These are phyloP conservation scores for Arenaria interpres DNA, from an alignment of 2,113 vertebrate genomes.

Conservation along the genomic window DNA sequence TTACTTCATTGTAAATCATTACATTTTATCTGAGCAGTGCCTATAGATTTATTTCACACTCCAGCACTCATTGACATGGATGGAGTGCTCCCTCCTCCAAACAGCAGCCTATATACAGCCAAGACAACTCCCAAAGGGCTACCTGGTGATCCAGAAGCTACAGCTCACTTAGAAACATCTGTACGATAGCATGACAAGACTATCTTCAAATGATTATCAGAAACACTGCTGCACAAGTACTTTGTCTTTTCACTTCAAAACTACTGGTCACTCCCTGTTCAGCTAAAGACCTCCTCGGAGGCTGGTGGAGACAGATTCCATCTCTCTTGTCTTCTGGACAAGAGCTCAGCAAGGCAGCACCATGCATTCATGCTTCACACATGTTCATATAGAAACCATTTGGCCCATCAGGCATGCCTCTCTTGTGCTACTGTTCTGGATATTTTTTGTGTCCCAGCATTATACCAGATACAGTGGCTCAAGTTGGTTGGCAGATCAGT, in stretches of 20 bases:
- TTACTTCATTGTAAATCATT: background rate
- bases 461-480: background rate
- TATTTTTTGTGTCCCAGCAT: background rate
- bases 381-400: background rate
- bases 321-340: background rate
- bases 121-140: background rate
- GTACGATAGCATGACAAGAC: accelerated
- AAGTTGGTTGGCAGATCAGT: background rate
- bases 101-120: background rate
- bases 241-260: background rate
- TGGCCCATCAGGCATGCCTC: background rate
- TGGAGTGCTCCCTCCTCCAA: background rate
- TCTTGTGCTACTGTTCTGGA: too few relatives aligned
- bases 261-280: background rate
- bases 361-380: accelerated
- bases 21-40: background rate
- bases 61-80: background rate
- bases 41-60: background rate
- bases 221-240: background rate
- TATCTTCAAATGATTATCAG: background rate
- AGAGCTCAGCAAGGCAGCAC: background rate
- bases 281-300: background rate
- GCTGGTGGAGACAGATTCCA: background rate
- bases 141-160: background rate
- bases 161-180: background rate